Base-by-base conservation (phyloP, 2,888 invertebrate genomes). In the Cantharis lateralis region DNA sequence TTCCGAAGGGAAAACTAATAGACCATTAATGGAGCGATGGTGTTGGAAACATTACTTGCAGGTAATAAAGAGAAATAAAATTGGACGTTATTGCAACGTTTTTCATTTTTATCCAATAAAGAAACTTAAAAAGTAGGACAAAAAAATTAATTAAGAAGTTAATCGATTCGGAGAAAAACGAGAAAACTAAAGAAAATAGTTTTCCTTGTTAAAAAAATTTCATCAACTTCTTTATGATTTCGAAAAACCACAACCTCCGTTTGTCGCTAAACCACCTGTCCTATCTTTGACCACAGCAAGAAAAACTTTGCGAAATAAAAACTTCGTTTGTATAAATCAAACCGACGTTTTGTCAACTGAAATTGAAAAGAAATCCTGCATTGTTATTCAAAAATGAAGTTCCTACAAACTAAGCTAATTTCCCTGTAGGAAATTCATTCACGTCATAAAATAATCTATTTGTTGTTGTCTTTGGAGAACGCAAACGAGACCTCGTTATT, bases 401-500 rank as follows among this genome's bases (percentile, higher is more conserved):
- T 66, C 64, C 4, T 24, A 48, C 62, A 76, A 76, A 76, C 28
- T 68, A 62, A 76, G 68, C 72, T 72, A 76, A 76, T 76, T 76
- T 76, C 68, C 72, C 72, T 15, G 32, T 68, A 71, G 68, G 69
- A 70, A 76, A 74, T 74, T 63, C 69, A 69, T 68, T 20, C n/a
- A 62, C 71, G 70, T 71, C 28, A 63, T 64, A 68, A 63, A 73
- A 76, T 15, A 73, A 76, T 69, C 62, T 32, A 28, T 71, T 70
- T 74, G 70, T 62, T 66, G 15, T 70, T 68, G 69, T 61, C 72
- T 70, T 74, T 75, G 18, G 74, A 28, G 69, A 61, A 62, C 74
- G 48, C 20, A 71, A 68, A 64, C 68, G 73, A 73, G 68, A 26
- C 28, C 73, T 73, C 69, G 62, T 73, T 73, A 73, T 73, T 73